Evolutionary conservation across 2,797 vertebrate species (phyloP).

Genomic region (Hoplostethus atlanticus): DNA sequence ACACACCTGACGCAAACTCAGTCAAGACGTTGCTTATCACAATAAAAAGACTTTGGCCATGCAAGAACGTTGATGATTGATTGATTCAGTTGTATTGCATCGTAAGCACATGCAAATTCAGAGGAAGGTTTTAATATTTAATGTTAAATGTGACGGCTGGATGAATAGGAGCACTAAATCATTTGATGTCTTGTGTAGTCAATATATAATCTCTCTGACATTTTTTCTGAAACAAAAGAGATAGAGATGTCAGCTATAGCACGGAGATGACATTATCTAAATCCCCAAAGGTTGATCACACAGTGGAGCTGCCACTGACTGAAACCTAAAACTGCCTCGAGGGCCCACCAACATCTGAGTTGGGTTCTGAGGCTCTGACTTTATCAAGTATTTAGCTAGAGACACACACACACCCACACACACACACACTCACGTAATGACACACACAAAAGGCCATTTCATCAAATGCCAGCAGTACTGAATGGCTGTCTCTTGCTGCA

Average conservation of each 20-base stretch:
- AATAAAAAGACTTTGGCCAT: too few relatives aligned
- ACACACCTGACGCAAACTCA: too few relatives aligned
- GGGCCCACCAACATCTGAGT: constrained; percentile 52
- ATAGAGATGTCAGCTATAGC: constrained; percentile 32
- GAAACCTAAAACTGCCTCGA: constrained; percentile 59
- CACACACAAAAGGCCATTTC: constrained; percentile 73
- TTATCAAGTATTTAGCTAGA: constrained; percentile 67
- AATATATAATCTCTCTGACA: constrained; percentile 8
- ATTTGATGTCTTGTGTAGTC: constrained; percentile 6
- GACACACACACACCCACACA: constrained; percentile 1
- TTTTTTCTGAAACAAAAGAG: constrained; percentile 33
- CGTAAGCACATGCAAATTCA: too few relatives aligned
- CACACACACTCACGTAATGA: constrained; percentile 27
- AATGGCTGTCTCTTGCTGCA: constrained; percentile 66
- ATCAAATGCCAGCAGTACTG: constrained; percentile 72
- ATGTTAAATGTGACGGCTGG: constrained; percentile 4
- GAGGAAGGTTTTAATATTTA: constrained; percentile 1
- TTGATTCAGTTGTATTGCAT: too few relatives aligned
- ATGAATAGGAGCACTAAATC: constrained; percentile 5
- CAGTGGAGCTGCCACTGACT: constrained; percentile 59
- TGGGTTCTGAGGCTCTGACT: constrained; percentile 48
- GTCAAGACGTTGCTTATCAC: too few relatives aligned
- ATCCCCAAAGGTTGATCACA: constrained; percentile 57
- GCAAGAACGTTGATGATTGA: too few relatives aligned
- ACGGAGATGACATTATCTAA: constrained; percentile 55